Evolutionary conservation across 2,113 vertebrate genomes (phyloP), one percentile per base, ranked within the genome.

Genomic region (Myotis davidii): DNA sequence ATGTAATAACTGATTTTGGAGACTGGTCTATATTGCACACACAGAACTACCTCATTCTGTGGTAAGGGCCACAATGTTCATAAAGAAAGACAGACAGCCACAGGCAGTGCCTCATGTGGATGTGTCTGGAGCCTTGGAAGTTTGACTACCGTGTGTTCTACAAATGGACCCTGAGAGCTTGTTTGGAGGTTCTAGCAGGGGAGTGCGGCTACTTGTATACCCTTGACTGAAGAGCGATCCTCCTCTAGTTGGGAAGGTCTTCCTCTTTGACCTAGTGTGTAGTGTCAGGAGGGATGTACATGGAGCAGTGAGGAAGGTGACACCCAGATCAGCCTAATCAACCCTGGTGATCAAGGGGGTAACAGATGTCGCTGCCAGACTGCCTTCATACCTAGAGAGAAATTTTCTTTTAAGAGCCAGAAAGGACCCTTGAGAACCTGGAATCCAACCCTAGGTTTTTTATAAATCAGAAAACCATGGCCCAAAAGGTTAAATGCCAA

Each of bases 401-500:
- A 45, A 69, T 85, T 88, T 77, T 93, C 37, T 59, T 90, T 73
- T 25, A 65, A 95, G 70, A 81, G 64, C 7, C 56, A 10, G 78
- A 83, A 87, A 90, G 76, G 32, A 81, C 59, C 52, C 90, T 27
- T 9, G 27, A 83, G 64, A 90, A 54, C 10, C 48, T 48, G 25
- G 64, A 88, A 84, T 59, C 72, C 93, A 95, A 25, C 18, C 20
- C 9, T 79, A 4, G 6, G 9, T 37, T 94, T 94, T 97, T 77
- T 37, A 79, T 64, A 94, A 59, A 82, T 64, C 18, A 82, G 52
- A 90, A 96, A 95, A 94, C 27, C 10, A 11, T 72, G 72, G 50
- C 86, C 85, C 32, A 10, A 93, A 91, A 95, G 42, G 91, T 32
- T 34, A 78, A 77, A 95, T 90, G 65, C 78, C 29, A 95, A 96